Conservation (phyloP, 1,140 invertebrate genomes). For the Saxidomus purpurata region DNA sequence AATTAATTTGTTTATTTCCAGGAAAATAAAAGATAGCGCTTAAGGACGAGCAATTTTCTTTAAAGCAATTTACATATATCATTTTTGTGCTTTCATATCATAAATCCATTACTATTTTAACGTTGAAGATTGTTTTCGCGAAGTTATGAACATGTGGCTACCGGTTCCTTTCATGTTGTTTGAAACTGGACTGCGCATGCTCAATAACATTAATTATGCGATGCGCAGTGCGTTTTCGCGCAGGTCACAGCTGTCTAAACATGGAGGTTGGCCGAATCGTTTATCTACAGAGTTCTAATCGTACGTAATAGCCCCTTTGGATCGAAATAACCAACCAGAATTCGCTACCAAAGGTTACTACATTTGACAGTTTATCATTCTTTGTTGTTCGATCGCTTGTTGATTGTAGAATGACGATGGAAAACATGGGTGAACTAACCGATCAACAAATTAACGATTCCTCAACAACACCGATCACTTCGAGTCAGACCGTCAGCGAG, state of each 20-base stretch:
- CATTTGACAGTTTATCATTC: slow-evolving; percentile 85
- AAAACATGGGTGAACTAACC: slow-evolving; percentile 87
- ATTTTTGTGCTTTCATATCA: background rate
- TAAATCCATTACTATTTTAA: slow-evolving; percentile 28
- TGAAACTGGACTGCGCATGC: slow-evolving; percentile 79
- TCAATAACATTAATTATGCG: slow-evolving; percentile 76
- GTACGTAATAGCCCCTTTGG: slow-evolving; percentile 85
- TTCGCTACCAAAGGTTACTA: slow-evolving; percentile 84
- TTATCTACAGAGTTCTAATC: slow-evolving; percentile 83
- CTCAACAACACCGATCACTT: slow-evolving; percentile 79
- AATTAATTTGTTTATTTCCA: background rate
- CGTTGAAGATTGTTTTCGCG: slow-evolving; percentile 12
- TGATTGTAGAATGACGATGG: slow-evolving; percentile 86
- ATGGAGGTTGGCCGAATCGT: slow-evolving; percentile 84
- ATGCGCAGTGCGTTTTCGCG: slow-evolving; percentile 82
- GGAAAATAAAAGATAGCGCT: background rate
- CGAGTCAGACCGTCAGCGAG: slow-evolving; percentile 66
- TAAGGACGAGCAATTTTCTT: background rate
- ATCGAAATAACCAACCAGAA: slow-evolving; percentile 85
- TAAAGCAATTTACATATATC: background rate
- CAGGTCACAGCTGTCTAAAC: slow-evolving; percentile 86
- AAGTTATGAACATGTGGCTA: slow-evolving; percentile 63
- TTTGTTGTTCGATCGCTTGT: slow-evolving; percentile 85
- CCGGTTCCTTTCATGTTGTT: slow-evolving; percentile 63
- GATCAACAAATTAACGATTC: slow-evolving; percentile 86